Evolutionary conservation across 2,113 vertebrate genomes (phyloP), one percentile per base, ranked within the genome.

Genomic region (Eulemur macaco): DNA sequence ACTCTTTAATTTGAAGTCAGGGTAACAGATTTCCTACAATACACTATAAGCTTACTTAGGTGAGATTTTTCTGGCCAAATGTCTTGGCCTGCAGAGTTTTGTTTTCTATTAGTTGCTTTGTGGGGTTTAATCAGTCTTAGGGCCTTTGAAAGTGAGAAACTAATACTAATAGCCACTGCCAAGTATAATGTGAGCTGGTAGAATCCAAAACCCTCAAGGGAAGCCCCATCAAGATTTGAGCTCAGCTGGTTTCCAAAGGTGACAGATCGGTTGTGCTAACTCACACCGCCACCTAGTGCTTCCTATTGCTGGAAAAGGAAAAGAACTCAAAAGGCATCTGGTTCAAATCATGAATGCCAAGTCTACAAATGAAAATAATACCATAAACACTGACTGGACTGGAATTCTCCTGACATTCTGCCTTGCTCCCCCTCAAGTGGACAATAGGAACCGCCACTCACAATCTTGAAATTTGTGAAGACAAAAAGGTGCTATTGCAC

Each of bases 281-380:
- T 98, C 97, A 85, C 95, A 97, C 89, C 56, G 95, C 98, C 98
- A 98, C 86, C 98, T 97, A 98, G 97, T 86, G 98, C 97, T 98
- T 97, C 96, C 96, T 42, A 34, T 7, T 42, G 74, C 95, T 91
- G 74, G 47, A 47, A 90, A 92, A 45, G 71, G 37, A 27, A 60
- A 60, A 91, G 42, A 66, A 56, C 64, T n/a, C 93, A 13, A 93
- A 85, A 90, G 14, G 96, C 98, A 97, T 98, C 98, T 98, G 98
- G 73, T 98, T 98, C 98, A 98, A 98, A 98, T 98, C 97, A 97
- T 58, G 90, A 98, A 97, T 96, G 98, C 98, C 98, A 98, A 98
- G 98, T 98, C 98, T 98, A 97, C 97, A 96, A 98, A 98, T 98
- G 97, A 96, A 98, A 98, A 97, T 69, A 96, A 97, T 96, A 95